Evolutionary conservation across 2,888 invertebrate genomes (phyloP).

Genomic region (Gandaritis pyraliata): DNA sequence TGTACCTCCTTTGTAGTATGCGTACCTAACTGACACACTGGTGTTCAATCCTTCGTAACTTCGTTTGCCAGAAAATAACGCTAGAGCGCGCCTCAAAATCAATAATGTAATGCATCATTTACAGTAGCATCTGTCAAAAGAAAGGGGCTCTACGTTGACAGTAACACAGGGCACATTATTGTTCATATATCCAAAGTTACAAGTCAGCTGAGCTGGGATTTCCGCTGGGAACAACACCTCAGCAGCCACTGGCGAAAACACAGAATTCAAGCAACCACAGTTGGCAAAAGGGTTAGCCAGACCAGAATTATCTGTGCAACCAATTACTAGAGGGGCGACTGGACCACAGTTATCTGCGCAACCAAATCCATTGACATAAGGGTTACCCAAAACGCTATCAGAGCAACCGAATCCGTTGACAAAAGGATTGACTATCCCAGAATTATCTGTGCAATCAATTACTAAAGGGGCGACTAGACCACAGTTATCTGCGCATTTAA

Average conservation of each 20-base stretch:
- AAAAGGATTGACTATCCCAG: conserved; percentile 12
- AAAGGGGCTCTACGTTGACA: conserved; percentile 53
- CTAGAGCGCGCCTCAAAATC: background rate
- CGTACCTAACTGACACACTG: no score
- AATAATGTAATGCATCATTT: background rate
- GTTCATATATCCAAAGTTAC: conserved; percentile 52
- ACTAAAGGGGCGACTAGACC: conserved; percentile 21
- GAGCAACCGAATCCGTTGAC: conserved; percentile 33
- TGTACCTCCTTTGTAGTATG: no score
- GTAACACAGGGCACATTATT: conserved; percentile 52
- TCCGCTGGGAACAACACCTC: conserved; percentile 54
- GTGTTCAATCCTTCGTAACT: no score
- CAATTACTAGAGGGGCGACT: background rate
- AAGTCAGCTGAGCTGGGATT: conserved; percentile 57
- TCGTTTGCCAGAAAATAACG: no score
- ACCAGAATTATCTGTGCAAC: conserved; percentile 1
- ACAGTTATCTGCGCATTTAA: conserved; percentile 2
- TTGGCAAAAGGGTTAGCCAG: conserved; percentile 9
- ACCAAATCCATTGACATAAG: conserved; percentile 1
- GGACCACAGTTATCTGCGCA: background rate
- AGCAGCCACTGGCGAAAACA: conserved; percentile 42
- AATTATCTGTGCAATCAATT: no score
- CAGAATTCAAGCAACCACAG: conserved; percentile 8
- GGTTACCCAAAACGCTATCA: conserved; percentile 2
- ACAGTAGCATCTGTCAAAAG: conserved; percentile 16